Evolutionary conservation across 2,888 invertebrate species (phyloP), one percentile per base, ranked within the genome.

Genomic region (Rhopalosiphum nymphaeae): DNA sequence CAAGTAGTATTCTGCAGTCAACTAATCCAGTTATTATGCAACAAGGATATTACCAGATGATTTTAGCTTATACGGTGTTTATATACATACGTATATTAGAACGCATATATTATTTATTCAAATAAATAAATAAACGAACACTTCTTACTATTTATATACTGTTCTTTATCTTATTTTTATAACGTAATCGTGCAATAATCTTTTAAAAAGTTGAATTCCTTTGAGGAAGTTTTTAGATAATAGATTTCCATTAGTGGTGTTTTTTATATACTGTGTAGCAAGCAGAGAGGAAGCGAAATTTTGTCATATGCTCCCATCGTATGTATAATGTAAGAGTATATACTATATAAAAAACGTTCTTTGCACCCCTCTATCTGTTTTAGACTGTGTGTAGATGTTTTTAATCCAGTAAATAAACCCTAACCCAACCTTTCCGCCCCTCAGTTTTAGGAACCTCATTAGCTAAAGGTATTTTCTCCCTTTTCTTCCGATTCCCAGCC

Each of bases 391-490:
- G 84, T 44, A 78, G 84, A 44, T 46, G 84, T 93, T 93, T 93
- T 93, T 93, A 93, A 93, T 93, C 93, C 89, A 36, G 84, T 86
- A 93, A 89, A 89, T 78, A 92, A 78, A 36, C 61, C n/a, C 61
- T 67, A 36, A n/a, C 93, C 78, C 93, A 25, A n/a, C 87, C 92
- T 36, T 67, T 36, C 89, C 78, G 25, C 26, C n/a, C 49, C n/a
- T 36, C 46, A 26, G 67, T 93, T 93, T 93, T 29, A 84, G 89
- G 89, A 89, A 89, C 89, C 93, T 93, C 89, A 89, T 93, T 93
- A 93, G 93, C 89, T 56, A 84, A 93, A 93, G 93, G 93, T 94
- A 94, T 94, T 94, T 91, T 85, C 85, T 86, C 84, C 61, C 85
- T 89, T 90, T 85, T 85, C 93, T 85, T 90, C 92, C 57, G 93